Evolutionary conservation across 2,797 vertebrate genomes (phyloP).

Genomic region (Enteromius radiatus): DNA sequence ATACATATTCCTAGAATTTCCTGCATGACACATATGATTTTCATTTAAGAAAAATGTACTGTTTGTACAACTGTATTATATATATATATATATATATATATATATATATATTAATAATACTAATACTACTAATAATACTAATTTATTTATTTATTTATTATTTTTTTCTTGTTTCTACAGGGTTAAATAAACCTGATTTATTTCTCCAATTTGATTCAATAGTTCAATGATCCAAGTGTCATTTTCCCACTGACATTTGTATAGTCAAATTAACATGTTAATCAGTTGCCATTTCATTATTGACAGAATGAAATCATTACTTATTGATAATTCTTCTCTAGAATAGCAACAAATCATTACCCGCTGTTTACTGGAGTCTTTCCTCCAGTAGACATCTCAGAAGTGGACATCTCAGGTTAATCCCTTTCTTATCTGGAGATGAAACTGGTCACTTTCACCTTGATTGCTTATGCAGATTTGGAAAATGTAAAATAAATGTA

Average conservation of each 20-base stretch:
- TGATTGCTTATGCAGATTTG: constrained; percentile 63
- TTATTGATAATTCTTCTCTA: constrained; percentile 37
- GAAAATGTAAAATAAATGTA: constrained; percentile 50
- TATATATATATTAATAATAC: no score
- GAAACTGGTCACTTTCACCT: constrained; percentile 55
- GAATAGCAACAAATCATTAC: constrained; percentile 27
- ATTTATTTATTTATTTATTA: no score
- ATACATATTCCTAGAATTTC: background rate
- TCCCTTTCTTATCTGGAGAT: background rate
- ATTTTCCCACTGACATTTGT: constrained; percentile 23
- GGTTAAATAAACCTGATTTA: background rate
- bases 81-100: no score
- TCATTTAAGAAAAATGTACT: no score
- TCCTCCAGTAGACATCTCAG: background rate
- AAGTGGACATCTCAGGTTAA: background rate
- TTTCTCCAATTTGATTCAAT: background rate
- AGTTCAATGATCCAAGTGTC: constrained; percentile 3
- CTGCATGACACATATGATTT: background rate
- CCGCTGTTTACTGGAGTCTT: constrained; percentile 6
- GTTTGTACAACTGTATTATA: background rate
- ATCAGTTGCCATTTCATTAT: constrained; percentile 36
- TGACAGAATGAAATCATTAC: constrained; percentile 22
- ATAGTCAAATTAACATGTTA: constrained; percentile 34
- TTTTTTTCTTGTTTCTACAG: no score
- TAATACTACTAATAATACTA: no score